A percentile compares a stretch with the other conserved stretches of the same genome.
These are phyloP conservation scores for Drosophila siamana DNA, from an alignment of 2,888 invertebrate genomes.

Conservation along the genomic window DNA sequence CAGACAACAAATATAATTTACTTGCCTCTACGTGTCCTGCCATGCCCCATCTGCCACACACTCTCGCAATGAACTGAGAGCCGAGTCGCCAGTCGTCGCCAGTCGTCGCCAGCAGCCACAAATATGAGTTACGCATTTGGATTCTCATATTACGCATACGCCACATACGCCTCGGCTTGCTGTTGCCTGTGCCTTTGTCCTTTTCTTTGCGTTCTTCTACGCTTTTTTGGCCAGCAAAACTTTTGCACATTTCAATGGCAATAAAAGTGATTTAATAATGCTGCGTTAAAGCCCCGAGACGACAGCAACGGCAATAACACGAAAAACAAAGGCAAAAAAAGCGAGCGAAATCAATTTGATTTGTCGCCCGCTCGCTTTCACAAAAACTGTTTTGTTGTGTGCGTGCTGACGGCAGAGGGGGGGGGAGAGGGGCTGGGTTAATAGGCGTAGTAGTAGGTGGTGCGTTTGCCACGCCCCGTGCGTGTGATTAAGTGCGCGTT, in stretches of 20 bases:
- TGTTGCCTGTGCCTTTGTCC: conserved; percentile 16
- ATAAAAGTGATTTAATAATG: conserved; percentile 80
- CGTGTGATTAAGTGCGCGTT: conserved; percentile 79
- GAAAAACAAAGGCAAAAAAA: conserved; percentile 29
- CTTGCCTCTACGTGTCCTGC: conserved; percentile 35
- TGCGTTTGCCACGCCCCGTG: conserved; percentile 58
- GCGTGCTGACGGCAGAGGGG: background rate
- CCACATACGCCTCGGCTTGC: conserved; percentile 12
- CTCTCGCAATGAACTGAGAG: conserved; percentile 38
- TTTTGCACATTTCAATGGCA: conserved; percentile 78
- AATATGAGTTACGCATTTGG: conserved; percentile 60
- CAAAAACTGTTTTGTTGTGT: background rate
- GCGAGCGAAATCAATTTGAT: conserved; percentile 73
- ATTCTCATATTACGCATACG: conserved; percentile 69
- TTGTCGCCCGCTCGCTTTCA: conserved; percentile 60
- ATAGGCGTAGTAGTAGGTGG: conserved; percentile 2
- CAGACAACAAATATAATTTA: conserved; percentile 60
- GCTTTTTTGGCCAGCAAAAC: conserved; percentile 41
- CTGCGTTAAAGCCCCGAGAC: conserved; percentile 54
- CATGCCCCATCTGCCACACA: background rate
- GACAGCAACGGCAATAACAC: conserved; percentile 42
- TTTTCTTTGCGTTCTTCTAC: background rate
- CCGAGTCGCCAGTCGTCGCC: conserved; percentile 30
- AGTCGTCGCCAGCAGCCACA: conserved; percentile 41
- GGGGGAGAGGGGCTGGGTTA: background rate